Evolutionary conservation across 2,113 vertebrate species (phyloP).

Genomic region (Talpa occidentalis): DNA sequence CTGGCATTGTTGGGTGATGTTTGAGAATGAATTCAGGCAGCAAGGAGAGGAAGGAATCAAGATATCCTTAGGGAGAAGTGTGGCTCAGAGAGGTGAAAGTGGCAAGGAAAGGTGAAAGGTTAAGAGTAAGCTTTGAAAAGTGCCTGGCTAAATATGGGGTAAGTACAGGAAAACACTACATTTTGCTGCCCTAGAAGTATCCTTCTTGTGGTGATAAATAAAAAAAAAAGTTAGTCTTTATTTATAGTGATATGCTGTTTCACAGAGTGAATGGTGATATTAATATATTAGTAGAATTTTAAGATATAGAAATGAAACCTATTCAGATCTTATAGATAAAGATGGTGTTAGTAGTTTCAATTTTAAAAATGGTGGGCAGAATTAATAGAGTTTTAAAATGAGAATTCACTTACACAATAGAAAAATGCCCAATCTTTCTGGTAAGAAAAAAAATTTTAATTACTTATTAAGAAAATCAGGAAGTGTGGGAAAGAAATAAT

Average conservation of each 20-base stretch:
- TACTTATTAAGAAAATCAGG: conserved; percentile 69
- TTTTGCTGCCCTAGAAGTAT: neutral
- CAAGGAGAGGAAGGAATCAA: neutral
- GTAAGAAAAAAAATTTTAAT: conserved; percentile 74
- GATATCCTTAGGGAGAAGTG: neutral
- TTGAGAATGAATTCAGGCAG: neutral
- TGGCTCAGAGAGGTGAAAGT: neutral
- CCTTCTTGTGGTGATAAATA: neutral
- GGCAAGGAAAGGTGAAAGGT: neutral
- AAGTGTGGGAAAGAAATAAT: conserved; percentile 15
- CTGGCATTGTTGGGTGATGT: neutral
- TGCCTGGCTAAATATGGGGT: neutral
- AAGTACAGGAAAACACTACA: neutral
- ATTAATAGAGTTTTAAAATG: conserved; percentile 53
- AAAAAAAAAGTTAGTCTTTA: conserved; percentile 19
- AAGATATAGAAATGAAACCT: conserved; percentile 62
- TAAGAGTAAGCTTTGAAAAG: neutral
- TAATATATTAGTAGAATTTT: conserved; percentile 29
- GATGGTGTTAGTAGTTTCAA: conserved; percentile 71
- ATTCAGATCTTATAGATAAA: conserved; percentile 53
- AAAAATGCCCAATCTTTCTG: conserved; percentile 83
- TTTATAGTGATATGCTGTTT: neutral
- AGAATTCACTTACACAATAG: conserved; percentile 81
- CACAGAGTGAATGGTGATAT: neutral
- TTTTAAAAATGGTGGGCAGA: conserved; percentile 43